phyloP scores from a whole-genome alignment of 2,797 vertebrate genomes.

The Bryconaethiops microstoma region DNA sequence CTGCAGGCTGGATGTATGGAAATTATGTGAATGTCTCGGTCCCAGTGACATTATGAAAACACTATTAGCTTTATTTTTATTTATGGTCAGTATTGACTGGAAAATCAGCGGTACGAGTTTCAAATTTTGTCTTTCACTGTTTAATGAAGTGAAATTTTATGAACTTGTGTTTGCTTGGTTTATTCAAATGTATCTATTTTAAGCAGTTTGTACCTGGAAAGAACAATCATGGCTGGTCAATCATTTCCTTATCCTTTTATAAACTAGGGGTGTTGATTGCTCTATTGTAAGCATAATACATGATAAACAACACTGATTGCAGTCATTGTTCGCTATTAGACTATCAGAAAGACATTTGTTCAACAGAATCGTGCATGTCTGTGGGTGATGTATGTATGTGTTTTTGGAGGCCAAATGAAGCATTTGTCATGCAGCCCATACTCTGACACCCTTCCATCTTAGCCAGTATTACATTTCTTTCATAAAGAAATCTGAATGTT shows the following conservation, averaged over 20 bases:
- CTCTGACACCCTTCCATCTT: too few species aligned
- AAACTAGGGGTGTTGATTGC: constrained; percentile 16
- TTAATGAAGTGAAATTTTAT: neutral
- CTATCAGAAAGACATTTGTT: constrained; percentile 16
- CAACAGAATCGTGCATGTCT: neutral
- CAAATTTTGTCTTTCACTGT: too few species aligned
- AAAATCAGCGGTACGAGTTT: too few species aligned
- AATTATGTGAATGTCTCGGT: too few species aligned
- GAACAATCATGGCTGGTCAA: neutral
- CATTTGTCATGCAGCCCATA: too few species aligned
- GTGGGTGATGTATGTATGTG: neutral
- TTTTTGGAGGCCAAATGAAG: neutral
- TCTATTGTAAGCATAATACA: constrained; percentile 9
- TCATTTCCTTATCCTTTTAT: constrained; percentile 6
- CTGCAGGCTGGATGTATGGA: too few species aligned
- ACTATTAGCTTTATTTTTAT: too few species aligned
- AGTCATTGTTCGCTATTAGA: constrained; percentile 6
- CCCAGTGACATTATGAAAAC: too few species aligned
- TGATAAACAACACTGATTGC: constrained; percentile 36
- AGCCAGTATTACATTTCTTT: too few species aligned
- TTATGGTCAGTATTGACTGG: too few species aligned
- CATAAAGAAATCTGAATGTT: too few species aligned
- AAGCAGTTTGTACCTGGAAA: constrained; percentile 8
- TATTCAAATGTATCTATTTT: neutral
- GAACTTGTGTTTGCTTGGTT: neutral